phyloP scores from a whole-genome alignment of 2,888 invertebrate genomes.

The Drosophila siamana region DNA sequence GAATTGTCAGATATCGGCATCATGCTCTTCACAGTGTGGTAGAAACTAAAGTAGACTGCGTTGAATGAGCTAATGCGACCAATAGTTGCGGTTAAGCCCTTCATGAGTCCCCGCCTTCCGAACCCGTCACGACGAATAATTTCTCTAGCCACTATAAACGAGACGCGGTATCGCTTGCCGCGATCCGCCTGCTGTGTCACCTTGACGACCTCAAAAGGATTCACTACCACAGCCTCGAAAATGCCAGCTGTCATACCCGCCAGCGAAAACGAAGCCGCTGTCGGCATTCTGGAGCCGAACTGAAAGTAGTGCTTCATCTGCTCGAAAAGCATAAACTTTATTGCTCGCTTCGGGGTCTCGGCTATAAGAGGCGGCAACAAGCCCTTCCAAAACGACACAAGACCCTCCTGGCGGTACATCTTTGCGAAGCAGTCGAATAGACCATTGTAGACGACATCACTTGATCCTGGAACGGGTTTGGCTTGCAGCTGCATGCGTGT shows the following conservation, averaged over 20 bases:
- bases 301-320: conserved; percentile 95
- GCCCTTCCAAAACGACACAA: conserved; percentile 96
- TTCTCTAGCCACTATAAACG: conserved; percentile 92
- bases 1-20: conserved; percentile 89
- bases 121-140: conserved; percentile 92
- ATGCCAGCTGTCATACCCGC: conserved; percentile 95
- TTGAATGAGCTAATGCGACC: conserved; percentile 96
- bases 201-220: conserved; percentile 98
- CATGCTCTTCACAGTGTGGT: conserved; percentile 94
- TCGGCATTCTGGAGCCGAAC: conserved; percentile 91
- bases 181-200: conserved; percentile 93
- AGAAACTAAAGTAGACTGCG: conserved; percentile 97
- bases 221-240: conserved; percentile 95
- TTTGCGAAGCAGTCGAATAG: conserved; percentile 94
- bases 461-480: conserved; percentile 22
- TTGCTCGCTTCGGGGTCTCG: conserved; percentile 98
- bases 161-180: conserved; percentile 84
- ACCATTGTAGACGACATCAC: conserved; percentile 88
- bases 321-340: conserved; percentile 97
- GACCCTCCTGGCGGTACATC: conserved; percentile 94
- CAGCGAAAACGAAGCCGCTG: conserved; percentile 94
- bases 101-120: conserved; percentile 92
- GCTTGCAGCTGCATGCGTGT: conserved; percentile 93
- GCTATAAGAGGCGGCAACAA: conserved; percentile 96
- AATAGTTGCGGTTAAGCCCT: conserved; percentile 95